Conservation (phyloP, 2,888 invertebrate species). For the Serripes groenlandicus region DNA sequence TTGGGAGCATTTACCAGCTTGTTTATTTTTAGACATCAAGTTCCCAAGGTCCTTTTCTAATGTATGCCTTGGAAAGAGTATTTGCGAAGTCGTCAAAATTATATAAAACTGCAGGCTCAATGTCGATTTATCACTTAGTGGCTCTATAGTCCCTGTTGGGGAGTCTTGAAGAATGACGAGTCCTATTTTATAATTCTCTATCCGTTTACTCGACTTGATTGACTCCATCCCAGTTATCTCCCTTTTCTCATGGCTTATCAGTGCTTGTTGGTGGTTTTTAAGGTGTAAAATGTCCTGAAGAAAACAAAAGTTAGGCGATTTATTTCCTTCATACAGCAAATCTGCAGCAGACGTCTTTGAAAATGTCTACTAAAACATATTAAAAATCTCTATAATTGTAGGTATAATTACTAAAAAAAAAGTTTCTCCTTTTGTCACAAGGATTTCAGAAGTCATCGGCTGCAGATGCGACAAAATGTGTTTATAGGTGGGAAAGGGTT, state of each 20-base stretch:
- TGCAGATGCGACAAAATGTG: too few relatives aligned
- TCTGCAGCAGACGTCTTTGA: too few relatives aligned
- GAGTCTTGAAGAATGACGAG: slow-evolving; percentile 89
- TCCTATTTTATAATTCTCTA: slow-evolving; percentile 91
- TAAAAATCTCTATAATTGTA: too few relatives aligned
- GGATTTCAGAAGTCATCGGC: background rate
- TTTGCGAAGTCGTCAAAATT: slow-evolving; percentile 88
- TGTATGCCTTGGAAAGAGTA: slow-evolving; percentile 80
- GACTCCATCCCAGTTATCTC: slow-evolving; percentile 83
- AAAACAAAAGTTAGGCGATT: background rate
- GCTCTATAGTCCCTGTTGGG: background rate
- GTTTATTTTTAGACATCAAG: slow-evolving; percentile 88
- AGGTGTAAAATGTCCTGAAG: slow-evolving; percentile 78
- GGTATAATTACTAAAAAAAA: too few relatives aligned
- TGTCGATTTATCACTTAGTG: slow-evolving; percentile 40
- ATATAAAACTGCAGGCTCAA: slow-evolving; percentile 89
- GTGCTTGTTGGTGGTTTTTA: slow-evolving; percentile 89
- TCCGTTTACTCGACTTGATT: slow-evolving; percentile 87
- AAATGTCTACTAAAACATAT: too few relatives aligned
- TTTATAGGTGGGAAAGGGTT: too few relatives aligned
- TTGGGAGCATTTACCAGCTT: too few relatives aligned
- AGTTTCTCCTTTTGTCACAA: background rate
- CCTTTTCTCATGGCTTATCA: slow-evolving; percentile 88
- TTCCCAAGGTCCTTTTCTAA: slow-evolving; percentile 89
- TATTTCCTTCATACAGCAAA: background rate